A percentile compares a stretch with the other conserved stretches of the same genome.
phyloP scores from a whole-genome alignment of 2,888 invertebrate species.

The Brenthis daphne region DNA sequence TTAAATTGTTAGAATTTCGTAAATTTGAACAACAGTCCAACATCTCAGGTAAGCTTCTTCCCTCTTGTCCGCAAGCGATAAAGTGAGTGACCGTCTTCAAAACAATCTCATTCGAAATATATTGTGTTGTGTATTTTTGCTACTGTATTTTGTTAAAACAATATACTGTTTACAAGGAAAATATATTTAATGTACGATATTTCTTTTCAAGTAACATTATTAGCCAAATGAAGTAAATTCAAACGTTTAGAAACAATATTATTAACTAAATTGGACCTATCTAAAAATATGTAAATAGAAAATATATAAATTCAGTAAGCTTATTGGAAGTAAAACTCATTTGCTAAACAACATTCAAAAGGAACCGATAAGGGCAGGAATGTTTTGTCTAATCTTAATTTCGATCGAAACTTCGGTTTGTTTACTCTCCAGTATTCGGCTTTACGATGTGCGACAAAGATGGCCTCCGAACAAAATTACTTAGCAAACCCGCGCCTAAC shows the following conservation, averaged over 20 bases:
- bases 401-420: slow-evolving; percentile 71
- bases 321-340: slow-evolving; percentile 47
- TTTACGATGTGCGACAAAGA: slow-evolving; percentile 60
- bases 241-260: no score
- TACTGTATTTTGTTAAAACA: not conserved
- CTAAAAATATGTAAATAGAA: slow-evolving; percentile 21
- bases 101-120: slow-evolving; percentile 15
- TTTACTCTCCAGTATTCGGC: slow-evolving; percentile 64
- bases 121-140: slow-evolving; percentile 6
- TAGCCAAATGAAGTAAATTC: not conserved
- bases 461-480: slow-evolving; percentile 69
- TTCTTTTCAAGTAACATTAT: not conserved
- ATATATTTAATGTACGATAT: not conserved
- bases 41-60: slow-evolving; percentile 63
- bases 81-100: slow-evolving; percentile 56
- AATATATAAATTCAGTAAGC: slow-evolving; percentile 21
- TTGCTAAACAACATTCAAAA: slow-evolving; percentile 53
- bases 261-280: slow-evolving; percentile 6
- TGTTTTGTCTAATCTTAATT: slow-evolving; percentile 68
- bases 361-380: slow-evolving; percentile 67
- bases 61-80: slow-evolving; percentile 73
- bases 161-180: not conserved
- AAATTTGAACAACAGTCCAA: slow-evolving; percentile 48
- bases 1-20: slow-evolving; percentile 60
- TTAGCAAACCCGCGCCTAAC: slow-evolving; percentile 50